phyloP scores from a whole-genome alignment of 2,888 invertebrate genomes.

The Tipula unca region DNA sequence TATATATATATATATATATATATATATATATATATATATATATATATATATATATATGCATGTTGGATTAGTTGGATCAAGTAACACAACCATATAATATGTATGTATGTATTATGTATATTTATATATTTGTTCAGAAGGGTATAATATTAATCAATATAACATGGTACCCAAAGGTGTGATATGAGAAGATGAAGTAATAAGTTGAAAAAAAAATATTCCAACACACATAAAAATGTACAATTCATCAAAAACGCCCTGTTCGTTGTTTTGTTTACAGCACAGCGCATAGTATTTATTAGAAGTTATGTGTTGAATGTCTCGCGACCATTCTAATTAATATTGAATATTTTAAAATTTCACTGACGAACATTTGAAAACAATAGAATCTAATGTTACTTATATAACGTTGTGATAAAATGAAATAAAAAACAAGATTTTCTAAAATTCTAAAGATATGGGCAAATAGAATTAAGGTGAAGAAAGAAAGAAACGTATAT shows the following conservation, averaged over 20 bases:
- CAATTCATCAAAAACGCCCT: background rate
- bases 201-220: background rate
- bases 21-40: background rate
- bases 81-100: too few species aligned
- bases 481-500: background rate
- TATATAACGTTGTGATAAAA: background rate
- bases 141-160: background rate
- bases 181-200: background rate
- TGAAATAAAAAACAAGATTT: background rate
- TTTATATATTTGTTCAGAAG: background rate
- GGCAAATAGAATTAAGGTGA: background rate
- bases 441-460: background rate
- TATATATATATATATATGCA: too few species aligned
- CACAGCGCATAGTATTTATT: background rate
- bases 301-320: slow-evolving; percentile 2
- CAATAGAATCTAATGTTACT: background rate
- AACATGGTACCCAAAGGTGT: background rate
- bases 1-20: background rate
- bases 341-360: background rate
- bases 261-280: background rate
- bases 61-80: too few species aligned
- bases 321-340: slow-evolving; percentile 15
- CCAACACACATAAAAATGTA: background rate
- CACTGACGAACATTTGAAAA: background rate
- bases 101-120: background rate